phyloP scores from a whole-genome alignment of 2,888 invertebrate genomes.

The Ochropleura plecta region DNA sequence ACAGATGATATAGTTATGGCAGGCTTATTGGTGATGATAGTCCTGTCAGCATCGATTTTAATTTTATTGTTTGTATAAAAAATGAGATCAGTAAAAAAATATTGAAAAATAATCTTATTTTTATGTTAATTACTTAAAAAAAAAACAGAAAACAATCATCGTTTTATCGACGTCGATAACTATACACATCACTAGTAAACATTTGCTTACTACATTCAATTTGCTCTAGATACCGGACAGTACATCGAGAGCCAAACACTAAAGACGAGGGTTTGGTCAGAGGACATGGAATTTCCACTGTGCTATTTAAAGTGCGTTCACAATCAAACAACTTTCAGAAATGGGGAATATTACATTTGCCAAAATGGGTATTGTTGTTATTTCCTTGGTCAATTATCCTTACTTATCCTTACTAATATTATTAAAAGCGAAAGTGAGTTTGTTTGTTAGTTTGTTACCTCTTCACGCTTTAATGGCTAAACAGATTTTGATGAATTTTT shows the following conservation, averaged over 20 bases:
- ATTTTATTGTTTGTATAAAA: not conserved
- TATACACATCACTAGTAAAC: slow-evolving; percentile 53
- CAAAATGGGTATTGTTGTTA: not conserved
- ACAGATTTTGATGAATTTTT: no score
- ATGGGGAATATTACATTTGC: not conserved
- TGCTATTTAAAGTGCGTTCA: not conserved
- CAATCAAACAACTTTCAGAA: not conserved
- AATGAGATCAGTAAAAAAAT: not conserved
- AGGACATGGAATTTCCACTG: slow-evolving; percentile 18
- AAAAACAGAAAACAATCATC: no score
- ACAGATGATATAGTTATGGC: no score
- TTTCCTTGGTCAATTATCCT: not conserved
- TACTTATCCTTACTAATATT: no score
- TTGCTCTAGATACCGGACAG: slow-evolving; percentile 57
- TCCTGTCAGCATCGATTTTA: not conserved
- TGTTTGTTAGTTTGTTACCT: no score
- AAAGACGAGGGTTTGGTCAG: slow-evolving; percentile 15
- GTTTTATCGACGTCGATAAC: not conserved
- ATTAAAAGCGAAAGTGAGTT: no score
- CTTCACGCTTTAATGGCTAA: no score
- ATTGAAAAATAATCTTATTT: no score
- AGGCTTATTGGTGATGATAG: no score
- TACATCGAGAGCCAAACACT: slow-evolving; percentile 57
- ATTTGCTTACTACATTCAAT: slow-evolving; percentile 70
- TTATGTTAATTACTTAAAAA: no score